Base-by-base conservation (phyloP, 2,888 invertebrate genomes). In the Empis livida region DNA sequence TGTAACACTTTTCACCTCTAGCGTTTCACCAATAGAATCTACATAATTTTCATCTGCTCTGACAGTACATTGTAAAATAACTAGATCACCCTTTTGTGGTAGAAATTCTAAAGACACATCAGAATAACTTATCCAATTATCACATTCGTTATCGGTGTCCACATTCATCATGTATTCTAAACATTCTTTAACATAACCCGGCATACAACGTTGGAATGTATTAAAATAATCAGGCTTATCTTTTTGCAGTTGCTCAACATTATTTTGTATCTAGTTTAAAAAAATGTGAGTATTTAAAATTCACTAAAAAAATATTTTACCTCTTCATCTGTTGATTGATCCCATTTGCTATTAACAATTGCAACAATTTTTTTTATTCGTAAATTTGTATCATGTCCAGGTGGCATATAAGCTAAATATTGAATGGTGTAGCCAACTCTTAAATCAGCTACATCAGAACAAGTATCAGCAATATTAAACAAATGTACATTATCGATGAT, bases 21-120 rank as follows among this genome's bases (percentile, higher is more conserved):
- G 60, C 38, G 85, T 74, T 62, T 74, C 72, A 43, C 71, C 69
- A 40, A 67, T 62, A 45, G 66, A 60, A 49, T 76, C 71, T 41
- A 71, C 67, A 49, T 63, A 65, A n/a, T 70, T 60, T 51, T 77
- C 75, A 62, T 82, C 73, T 44, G 78, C 65, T 59, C 80, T 78
- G 11, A 82, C 75, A 52, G 75, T 72, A 44, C 79, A 79, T 49
- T 74, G 73, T 37, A 85, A 58, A 60, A 76, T 74, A 16, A 87
- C 58, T 73, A 80, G 80, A 62, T 87, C 87, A 3, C 86, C 86
- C 52, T 74, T 68, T 15, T 78, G 65, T 2, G 85, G 85, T 38
- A 83, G 63, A 62, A 85, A 82, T 44, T 75, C 75, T 3, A 78
- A 73, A 53, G 71, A 66, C 1, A 82, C 73, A 43, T 27, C 23